Conservation (phyloP, 1,140 invertebrate genomes). For the Sarcophaga bullata region DNA sequence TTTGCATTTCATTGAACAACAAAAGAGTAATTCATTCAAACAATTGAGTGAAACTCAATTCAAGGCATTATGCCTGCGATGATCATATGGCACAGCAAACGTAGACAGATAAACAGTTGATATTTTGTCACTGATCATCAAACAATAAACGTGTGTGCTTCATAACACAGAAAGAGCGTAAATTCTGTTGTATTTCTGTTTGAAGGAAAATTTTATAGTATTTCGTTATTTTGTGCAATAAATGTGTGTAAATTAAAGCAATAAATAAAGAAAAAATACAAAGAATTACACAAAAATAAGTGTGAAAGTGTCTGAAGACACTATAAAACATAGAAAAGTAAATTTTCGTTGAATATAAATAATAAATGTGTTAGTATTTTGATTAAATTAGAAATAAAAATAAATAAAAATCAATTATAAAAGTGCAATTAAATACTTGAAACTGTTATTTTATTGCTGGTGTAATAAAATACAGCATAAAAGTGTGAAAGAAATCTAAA, state of each 20-base stretch:
- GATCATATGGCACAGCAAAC: constrained; percentile 8
- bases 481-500: neutral
- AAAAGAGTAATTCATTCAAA: too few relatives aligned
- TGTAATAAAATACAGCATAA: too few relatives aligned
- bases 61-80: neutral
- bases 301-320: neutral
- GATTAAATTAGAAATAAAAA: too few relatives aligned
- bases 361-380: too few relatives aligned
- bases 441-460: too few relatives aligned
- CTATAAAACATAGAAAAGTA: neutral
- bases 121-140: constrained; percentile 21
- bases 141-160: neutral
- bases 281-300: neutral
- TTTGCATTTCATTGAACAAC: too few relatives aligned
- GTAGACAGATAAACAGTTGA: constrained; percentile 6
- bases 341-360: too few relatives aligned
- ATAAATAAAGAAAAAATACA: constrained; percentile 26
- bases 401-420: too few relatives aligned
- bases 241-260: neutral
- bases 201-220: neutral
- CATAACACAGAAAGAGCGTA: neutral
- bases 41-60: neutral
- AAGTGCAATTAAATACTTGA: too few relatives aligned
- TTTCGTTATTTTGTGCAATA: constrained; percentile 5
- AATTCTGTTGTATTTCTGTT: neutral